Evolutionary conservation across 2,113 vertebrate species (phyloP).

Genomic region (Ginglymostoma cirratum): DNA sequence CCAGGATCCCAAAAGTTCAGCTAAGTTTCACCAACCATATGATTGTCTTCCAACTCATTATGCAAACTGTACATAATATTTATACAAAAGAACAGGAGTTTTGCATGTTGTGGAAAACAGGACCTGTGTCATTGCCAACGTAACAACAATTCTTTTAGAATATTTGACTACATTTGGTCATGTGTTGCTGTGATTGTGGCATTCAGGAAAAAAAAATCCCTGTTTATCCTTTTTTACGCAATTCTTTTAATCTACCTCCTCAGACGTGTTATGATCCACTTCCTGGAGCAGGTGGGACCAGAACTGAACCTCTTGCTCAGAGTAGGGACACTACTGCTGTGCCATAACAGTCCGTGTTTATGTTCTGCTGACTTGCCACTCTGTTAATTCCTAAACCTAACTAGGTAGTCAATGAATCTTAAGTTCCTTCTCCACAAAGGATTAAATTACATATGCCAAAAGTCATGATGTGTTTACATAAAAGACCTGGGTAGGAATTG

Average conservation of each 20-base stretch:
- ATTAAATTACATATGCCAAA: neutral
- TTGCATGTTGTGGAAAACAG: neutral
- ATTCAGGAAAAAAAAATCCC: too few relatives aligned
- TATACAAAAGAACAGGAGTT: neutral
- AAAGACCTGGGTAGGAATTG: neutral
- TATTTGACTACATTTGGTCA: neutral
- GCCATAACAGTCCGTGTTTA: neutral
- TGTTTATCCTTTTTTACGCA: neutral
- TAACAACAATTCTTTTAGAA: neutral
- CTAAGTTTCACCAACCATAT: too few relatives aligned
- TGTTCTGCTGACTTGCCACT: neutral
- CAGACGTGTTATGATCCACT: too few relatives aligned
- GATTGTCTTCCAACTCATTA: too few relatives aligned
- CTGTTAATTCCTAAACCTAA: neutral
- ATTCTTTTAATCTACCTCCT: too few relatives aligned
- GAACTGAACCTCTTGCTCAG: too few relatives aligned
- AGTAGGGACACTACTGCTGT: too few relatives aligned
- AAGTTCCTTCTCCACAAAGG: too few relatives aligned
- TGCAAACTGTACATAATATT: too few relatives aligned
- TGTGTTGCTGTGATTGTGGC: neutral
- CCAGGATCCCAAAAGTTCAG: too few relatives aligned
- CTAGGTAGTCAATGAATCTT: too few relatives aligned
- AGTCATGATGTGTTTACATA: neutral
- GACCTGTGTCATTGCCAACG: neutral
- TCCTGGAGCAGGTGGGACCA: too few relatives aligned